Evolutionary conservation across 2,888 invertebrate genomes (phyloP), one percentile per base, ranked within the genome.

Genomic region (Cremastinae sp.): DNA sequence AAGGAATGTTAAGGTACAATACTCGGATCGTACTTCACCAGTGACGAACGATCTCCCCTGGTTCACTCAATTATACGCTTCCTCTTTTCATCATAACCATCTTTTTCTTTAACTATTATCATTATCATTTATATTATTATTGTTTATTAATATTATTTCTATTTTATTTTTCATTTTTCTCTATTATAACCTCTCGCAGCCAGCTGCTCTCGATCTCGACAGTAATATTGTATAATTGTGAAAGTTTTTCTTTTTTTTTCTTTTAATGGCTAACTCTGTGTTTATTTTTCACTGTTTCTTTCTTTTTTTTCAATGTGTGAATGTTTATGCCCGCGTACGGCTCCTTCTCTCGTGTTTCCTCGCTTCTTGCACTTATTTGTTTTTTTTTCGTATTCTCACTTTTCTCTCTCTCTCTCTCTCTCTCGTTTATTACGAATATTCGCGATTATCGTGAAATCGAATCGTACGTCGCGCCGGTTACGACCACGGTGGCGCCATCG

Each of bases 1-100:
- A 89, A 90, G 89, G 89, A 90, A 90, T 90, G 89, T 90, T 36
- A 89, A 87, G 86, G 89, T 89, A 90, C 89, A 90, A 90, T 89
- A 89, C 89, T 89, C 85, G 85, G 28, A 89, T 86, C 87, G 87
- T 88, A 85, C 82, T 87, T 84, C 83, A 84, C 84, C 84, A 86
- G 82, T 78, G 82, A 84, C 84, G 84, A 88, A 85, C 81, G 84
- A 86, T 79, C 81, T 76, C 54, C 78, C 66, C 64, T 38, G 34
- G 79, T 70, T 78, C 56, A 61, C 51, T 69, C 61, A 64, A 64
- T 59, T 61, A 61, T 18, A 61, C 54, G 53, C 54, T 47, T 54
- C 41, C 58, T 22, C 22, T 54, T n/a, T 7, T 61, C 14, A 65
- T 47, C 47, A 9, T 34, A 59, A 38, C 12, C 18, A 61, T 62